Evolutionary conservation across 2,797 vertebrate genomes (phyloP), one percentile per base, ranked within the genome.

Genomic region (Danio albolineatus): DNA sequence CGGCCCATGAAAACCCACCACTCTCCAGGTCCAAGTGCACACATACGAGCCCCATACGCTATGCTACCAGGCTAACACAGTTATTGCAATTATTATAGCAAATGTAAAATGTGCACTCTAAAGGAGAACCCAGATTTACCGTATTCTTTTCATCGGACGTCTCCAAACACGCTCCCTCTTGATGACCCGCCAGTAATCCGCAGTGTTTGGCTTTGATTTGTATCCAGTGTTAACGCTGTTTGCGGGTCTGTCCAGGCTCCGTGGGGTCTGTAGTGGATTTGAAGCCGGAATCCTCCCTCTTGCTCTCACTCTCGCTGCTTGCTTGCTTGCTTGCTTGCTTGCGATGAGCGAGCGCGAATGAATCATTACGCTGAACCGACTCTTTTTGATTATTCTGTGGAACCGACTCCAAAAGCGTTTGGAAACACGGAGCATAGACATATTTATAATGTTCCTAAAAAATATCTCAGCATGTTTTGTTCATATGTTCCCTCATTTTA

Each of bases 1-100:
- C 17, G 72, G 64, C 66, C 72, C 73, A 66, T 43, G 72, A 74
- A 62, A 61, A 41, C 69, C 61, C 69, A 5, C 61, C 69, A 5
- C 21, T 80, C 49, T 51, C n/a, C 65, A 16, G n/a, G 16, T 62
- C 53, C 54, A 59, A 72, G 49, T 76, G 36, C 8, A 60, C 16
- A 57, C 28, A 28, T 49, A 1, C 12, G 43, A 49, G 66, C n/a
- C 73, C 59, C 73, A 62, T 19, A 10, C 66, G 13, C 82, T 44
- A 83, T 79, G 85, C 85, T 86, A 86, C 74, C 81, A 84, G 28
- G 85, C 85, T 88, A 87, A 83, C 85, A 79, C 74, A 85, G 51
- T 87, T 85, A 48, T 69, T 61, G 59, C 80, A 83, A 51, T 43
- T 79, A 75, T 72, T 64, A 53, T 44, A 28, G 56, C 17, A 78